Base-by-base conservation (phyloP, 2,888 invertebrate genomes). In the Oscheius onirici region DNA sequence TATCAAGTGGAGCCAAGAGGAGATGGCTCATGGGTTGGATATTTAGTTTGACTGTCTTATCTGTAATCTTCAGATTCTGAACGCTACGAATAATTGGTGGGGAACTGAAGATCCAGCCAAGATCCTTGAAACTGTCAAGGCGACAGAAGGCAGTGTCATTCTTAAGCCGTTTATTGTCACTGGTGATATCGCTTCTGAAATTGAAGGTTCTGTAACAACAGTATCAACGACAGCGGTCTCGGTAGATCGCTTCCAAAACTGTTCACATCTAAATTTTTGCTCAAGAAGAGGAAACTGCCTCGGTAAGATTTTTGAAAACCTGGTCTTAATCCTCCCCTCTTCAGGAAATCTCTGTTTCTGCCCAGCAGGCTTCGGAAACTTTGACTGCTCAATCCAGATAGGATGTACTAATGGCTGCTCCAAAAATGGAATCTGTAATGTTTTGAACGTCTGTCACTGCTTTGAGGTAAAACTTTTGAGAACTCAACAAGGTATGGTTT, bases 371-470 rank as follows among this genome's bases (percentile, higher is more conserved):
- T 79, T 67, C 61, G 49, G 63, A 8, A 77, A 77, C n/a, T 69
- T 69, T 28, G 77, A 79, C 55, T 79, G 79, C 22, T 75, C 75
- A 13, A 68, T 76, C 34, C 70, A 72, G 3, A 54, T 73, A 0
- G 69, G 71, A 40, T 79, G 79, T 46, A 70, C 77, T 13, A 63
- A 46, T 43, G 61, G 61, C 26, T 79, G 79, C 41, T 71, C 67
- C 20, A 68, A 63, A 17, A 73, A 79, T 52, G 79, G 79, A 34
- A 22, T 74, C 22, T 79, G 79, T 34, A 73, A 77, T 55, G 40
- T 76, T 3, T 72, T 79, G 40, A 79, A 79, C 28, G 57, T 72
- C 11, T 79, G 79, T 46, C 22, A 75, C 24, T 79, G 79, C 49
- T 70, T 75, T 58, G 71, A 71, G 1, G 79, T 70, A 49, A 28